Percentiles rank a stretch among this genome's conserved stretches.
Conservation (phyloP, 2,888 invertebrate genomes). For the Chironomus tentans region DNA sequence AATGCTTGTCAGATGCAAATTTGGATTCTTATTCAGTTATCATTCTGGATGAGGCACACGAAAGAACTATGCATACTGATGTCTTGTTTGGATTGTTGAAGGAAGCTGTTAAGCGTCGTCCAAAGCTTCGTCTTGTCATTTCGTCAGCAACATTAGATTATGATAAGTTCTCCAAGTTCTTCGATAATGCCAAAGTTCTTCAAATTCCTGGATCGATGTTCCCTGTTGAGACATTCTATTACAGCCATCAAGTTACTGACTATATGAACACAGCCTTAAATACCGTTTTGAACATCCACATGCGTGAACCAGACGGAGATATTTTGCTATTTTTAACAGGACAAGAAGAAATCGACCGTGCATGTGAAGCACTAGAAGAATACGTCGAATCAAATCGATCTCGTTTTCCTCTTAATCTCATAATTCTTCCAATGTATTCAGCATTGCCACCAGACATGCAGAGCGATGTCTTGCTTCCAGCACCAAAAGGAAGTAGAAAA, state of each 20-base stretch:
- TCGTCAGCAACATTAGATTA: conserved; percentile 85
- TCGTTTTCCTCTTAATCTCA: conserved; percentile 50
- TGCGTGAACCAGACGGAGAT: conserved; percentile 69
- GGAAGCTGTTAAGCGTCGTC: conserved; percentile 65
- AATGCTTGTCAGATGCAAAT: conserved; percentile 81
- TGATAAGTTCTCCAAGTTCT: conserved; percentile 80
- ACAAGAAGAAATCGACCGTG: conserved; percentile 73
- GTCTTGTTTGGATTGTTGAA: conserved; percentile 79
- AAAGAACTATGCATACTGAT: conserved; percentile 76
- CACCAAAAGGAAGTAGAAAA: conserved; percentile 61
- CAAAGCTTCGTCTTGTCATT: conserved; percentile 72
- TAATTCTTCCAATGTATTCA: conserved; percentile 78
- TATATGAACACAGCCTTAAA: conserved; percentile 78
- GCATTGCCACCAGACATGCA: conserved; percentile 74
- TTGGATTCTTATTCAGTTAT: conserved; percentile 72
- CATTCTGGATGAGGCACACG: conserved; percentile 77
- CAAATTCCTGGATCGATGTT: conserved; percentile 78
- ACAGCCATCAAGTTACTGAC: conserved; percentile 42
- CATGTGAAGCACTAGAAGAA: conserved; percentile 70
- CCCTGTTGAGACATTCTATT: conserved; percentile 72
- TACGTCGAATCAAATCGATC: conserved; percentile 40
- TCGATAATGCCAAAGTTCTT: conserved; percentile 76
- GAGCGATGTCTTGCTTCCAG: conserved; percentile 61
- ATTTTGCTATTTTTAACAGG: conserved; percentile 67
- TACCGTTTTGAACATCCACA: conserved; percentile 71